Conservation (phyloP, 2,888 invertebrate genomes). For the Pandemis heparana region DNA sequence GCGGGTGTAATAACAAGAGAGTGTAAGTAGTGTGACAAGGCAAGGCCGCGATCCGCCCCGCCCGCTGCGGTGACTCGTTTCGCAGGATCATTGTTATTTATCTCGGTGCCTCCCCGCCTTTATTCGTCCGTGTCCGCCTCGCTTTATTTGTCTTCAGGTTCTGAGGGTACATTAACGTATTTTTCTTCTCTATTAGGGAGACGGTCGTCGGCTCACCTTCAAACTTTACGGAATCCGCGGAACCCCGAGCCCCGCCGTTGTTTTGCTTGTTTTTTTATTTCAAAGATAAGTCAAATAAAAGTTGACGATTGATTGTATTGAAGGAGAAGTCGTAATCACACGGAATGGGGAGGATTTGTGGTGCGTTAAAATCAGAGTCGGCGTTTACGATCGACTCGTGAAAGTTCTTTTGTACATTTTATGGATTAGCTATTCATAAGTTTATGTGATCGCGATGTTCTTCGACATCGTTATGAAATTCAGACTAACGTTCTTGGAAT, state of each 20-base stretch:
- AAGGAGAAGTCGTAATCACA: conserved; percentile 73
- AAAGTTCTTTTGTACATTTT: conserved; percentile 36
- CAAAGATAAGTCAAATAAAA: conserved; percentile 81
- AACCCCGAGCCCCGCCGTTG: conserved; percentile 69
- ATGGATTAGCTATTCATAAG: conserved; percentile 43
- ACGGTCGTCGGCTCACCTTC: conserved; percentile 81
- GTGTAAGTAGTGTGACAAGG: conserved; percentile 66
- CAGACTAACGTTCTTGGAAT: conserved; percentile 2
- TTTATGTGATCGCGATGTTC: conserved; percentile 36
- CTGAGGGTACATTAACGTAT: conserved; percentile 85
- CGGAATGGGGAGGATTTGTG: conserved; percentile 58
- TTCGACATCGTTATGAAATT: conserved; percentile 20
- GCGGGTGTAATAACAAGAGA: conserved; percentile 61
- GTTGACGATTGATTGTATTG: conserved; percentile 83
- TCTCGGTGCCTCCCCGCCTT: conserved; percentile 77
- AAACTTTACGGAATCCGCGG: conserved; percentile 75
- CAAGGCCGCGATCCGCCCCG: conserved; percentile 43
- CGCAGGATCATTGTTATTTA: conserved; percentile 82
- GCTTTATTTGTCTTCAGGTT: conserved; percentile 84
- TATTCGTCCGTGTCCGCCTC: conserved; percentile 80
- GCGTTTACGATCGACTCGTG: conserved; percentile 57
- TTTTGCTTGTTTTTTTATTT: conserved; percentile 81
- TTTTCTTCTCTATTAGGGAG: conserved; percentile 85
- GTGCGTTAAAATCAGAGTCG: conserved; percentile 67
- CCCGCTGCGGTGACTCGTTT: conserved; percentile 57